These are phyloP conservation scores for Astyanax mexicanus DNA, from an alignment of 2,797 vertebrate species.

Conservation along the genomic window DNA sequence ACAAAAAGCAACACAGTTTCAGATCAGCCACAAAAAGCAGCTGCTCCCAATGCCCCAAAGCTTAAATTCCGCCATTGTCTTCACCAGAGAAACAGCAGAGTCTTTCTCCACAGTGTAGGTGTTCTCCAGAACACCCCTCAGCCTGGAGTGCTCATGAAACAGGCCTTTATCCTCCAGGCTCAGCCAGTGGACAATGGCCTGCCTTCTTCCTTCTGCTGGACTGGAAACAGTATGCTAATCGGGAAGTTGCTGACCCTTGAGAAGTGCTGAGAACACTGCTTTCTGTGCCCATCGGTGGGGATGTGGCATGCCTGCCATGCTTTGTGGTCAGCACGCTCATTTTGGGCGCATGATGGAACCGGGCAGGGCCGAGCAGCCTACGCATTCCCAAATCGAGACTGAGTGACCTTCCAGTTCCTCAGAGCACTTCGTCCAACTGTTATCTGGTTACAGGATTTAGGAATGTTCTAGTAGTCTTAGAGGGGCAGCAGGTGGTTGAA, in stretches of 20 bases:
- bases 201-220: slow-evolving; percentile 28
- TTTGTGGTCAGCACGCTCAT: slow-evolving; percentile 39
- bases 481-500: slow-evolving; percentile 28
- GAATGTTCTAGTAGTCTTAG: slow-evolving; percentile 24
- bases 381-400: slow-evolving; percentile 34
- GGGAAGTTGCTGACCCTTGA: slow-evolving; percentile 26
- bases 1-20: neutral
- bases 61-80: slow-evolving; percentile 49
- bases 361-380: slow-evolving; percentile 13
- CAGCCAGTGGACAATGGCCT: slow-evolving; percentile 24
- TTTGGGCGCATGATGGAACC: slow-evolving; percentile 25
- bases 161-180: slow-evolving; percentile 48
- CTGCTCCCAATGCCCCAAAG: neutral
- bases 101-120: slow-evolving; percentile 64
- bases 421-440: slow-evolving; percentile 1
- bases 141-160: slow-evolving; percentile 46
- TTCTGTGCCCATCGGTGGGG: neutral
- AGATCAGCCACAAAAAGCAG: neutral
- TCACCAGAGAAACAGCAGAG: slow-evolving; percentile 59
- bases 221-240: slow-evolving; percentile 34
- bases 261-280: slow-evolving; percentile 38
- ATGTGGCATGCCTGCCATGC: slow-evolving; percentile 38
- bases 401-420: slow-evolving; percentile 29
- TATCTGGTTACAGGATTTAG: slow-evolving; percentile 32
- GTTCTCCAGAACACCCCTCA: slow-evolving; percentile 54